Conservation (phyloP, 1,140 invertebrate genomes). For the Gryon sp. region DNA sequence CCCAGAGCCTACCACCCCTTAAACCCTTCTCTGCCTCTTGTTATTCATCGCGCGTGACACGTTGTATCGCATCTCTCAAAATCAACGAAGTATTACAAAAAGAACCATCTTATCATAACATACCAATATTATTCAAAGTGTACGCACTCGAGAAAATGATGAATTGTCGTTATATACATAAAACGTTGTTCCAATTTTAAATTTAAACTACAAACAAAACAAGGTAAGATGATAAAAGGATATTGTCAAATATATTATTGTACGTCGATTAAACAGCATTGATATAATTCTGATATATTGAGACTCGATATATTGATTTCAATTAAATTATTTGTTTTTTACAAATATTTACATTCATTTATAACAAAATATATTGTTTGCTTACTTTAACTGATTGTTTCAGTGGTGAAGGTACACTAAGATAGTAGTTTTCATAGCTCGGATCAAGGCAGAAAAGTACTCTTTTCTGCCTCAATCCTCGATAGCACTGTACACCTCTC, state of each 20-base stretch:
- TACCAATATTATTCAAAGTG: slow-evolving; percentile 40
- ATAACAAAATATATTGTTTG: no score
- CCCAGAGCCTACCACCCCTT: no score
- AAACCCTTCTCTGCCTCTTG: slow-evolving; percentile 32
- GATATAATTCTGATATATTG: slow-evolving; percentile 13
- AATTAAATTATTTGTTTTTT: background rate
- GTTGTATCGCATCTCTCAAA: slow-evolving; percentile 56
- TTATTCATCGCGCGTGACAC: slow-evolving; percentile 43
- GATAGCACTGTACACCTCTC: no score
- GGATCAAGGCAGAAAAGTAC: no score
- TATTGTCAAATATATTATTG: slow-evolving; percentile 14
- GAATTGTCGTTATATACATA: slow-evolving; percentile 40
- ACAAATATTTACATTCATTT: no score
- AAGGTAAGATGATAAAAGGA: slow-evolving; percentile 7
- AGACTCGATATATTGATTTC: slow-evolving; percentile 20
- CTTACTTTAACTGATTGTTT: no score
- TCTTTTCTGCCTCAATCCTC: no score
- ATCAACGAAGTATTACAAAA: slow-evolving; percentile 57
- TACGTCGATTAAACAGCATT: slow-evolving; percentile 22
- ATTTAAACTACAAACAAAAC: slow-evolving; percentile 17
- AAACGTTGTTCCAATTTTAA: slow-evolving; percentile 39
- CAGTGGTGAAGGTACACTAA: no score
- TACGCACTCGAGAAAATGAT: slow-evolving; percentile 21
- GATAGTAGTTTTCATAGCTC: no score
- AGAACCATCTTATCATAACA: slow-evolving; percentile 43